Evolutionary conservation across 2,113 vertebrate species (phyloP), one percentile per base, ranked within the genome.

Genomic region (Chaetops frenatus): DNA sequence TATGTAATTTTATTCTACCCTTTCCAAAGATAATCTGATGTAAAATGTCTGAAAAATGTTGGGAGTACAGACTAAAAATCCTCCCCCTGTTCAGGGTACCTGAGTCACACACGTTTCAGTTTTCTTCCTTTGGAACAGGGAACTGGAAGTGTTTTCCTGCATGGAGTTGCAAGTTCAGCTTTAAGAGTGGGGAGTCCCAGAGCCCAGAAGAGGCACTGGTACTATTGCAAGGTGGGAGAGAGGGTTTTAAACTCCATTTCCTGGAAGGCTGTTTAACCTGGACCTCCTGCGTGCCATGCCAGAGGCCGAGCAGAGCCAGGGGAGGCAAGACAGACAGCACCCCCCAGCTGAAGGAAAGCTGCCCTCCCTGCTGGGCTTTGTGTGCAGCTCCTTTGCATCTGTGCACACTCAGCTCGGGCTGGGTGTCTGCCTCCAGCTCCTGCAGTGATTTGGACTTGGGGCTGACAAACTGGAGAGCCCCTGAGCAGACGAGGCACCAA

Each of bases 341-440:
- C 50, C 56, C 38, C n/a, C 50, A 77, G 45, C 40, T 50, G 67
- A 31, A 27, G 44, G 57, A 44, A 22, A 72, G 45, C 45, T 92
- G 58, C 56, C 16, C 47, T 91, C n/a, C 7, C 24, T 57, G 60
- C 62, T 24, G 1, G 3, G 21, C 28, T 57, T 47, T 35, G 18
- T n/a, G 15, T 1, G 2, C 28, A 64, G 1, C 44, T 87, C 53
- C 4, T 35, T 22, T 8, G 0, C 35, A 31, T 33, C 78, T 62
- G 29, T 17, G 53, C 31, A n/a, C 2, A 0, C 51, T 38, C 44
- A 58, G 51, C 78, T 76, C 12, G 66, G 35, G 38, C 20, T 79
- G 70, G 69, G 53, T 38, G 65, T 15, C 33, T 84, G 60, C 15
- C 38, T 60, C 23, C 44, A 64, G 83, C 72, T 88, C 69, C 72